Conservation (phyloP, 2,888 invertebrate species). For the Mayetiola destructor region DNA sequence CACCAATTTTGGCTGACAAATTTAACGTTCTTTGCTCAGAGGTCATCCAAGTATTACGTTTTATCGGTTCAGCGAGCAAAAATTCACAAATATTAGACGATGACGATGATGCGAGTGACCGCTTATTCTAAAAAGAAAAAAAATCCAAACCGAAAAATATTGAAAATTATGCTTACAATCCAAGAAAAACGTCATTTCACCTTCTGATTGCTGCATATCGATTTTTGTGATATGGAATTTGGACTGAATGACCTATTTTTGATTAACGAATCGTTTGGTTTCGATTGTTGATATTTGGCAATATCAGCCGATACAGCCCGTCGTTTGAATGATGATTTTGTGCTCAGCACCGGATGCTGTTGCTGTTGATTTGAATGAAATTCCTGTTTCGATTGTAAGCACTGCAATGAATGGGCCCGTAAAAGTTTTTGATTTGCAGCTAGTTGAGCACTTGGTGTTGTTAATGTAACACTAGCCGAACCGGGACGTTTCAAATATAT, state of each 20-base stretch:
- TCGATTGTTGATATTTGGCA: not conserved
- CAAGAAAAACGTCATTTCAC: not conserved
- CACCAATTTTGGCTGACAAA: not conserved
- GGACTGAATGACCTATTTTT: not conserved
- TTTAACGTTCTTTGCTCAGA: not conserved
- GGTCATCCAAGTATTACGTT: constrained; percentile 30
- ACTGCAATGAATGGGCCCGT: constrained; percentile 4
- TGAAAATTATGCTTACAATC: not conserved
- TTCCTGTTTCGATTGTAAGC: constrained; percentile 8
- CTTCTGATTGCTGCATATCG: not conserved
- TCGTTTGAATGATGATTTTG: constrained; percentile 11
- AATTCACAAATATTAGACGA: constrained; percentile 33
- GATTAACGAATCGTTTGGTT: not conserved
- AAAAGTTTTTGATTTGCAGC: constrained; percentile 10
- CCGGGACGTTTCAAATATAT: constrained; percentile 26
- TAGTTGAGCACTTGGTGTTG: constrained; percentile 18
- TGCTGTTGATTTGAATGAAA: not conserved
- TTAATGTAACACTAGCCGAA: constrained; percentile 28
- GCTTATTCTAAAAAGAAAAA: constrained; percentile 18
- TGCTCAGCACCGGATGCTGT: no score
- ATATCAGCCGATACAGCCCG: constrained; percentile 5
- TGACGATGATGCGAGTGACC: constrained; percentile 32
- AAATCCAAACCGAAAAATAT: not conserved
- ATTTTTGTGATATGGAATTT: not conserved
- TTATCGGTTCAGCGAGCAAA: constrained; percentile 32